These are phyloP conservation scores for Pseudopodoces humilis DNA, from an alignment of 2,113 vertebrate genomes.

Conservation along the genomic window DNA sequence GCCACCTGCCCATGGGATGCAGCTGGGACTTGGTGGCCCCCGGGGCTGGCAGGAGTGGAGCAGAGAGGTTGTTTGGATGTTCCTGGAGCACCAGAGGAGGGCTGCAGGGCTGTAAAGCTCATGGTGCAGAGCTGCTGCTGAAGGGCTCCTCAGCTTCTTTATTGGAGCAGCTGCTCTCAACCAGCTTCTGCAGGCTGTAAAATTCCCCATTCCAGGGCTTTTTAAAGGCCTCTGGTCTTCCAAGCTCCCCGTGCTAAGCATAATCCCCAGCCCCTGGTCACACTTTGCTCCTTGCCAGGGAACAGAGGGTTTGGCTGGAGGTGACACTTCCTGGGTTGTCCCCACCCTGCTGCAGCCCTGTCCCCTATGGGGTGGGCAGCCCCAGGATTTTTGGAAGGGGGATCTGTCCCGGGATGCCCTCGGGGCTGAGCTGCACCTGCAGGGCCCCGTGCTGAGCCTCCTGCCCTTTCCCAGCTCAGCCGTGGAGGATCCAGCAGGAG, in stretches of 20 bases:
- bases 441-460: not conserved
- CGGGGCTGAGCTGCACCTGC: fast-evolving
- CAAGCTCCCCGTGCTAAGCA: not conserved
- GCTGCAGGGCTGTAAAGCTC: not conserved
- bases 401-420: not conserved
- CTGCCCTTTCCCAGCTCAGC: not conserved
- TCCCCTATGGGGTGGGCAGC: not conserved
- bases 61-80: not conserved
- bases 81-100: not conserved
- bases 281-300: not conserved
- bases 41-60: not conserved
- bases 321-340: not conserved
- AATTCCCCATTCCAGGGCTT: not conserved
- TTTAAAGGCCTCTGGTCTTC: not conserved
- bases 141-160: not conserved
- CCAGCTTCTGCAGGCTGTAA: not conserved
- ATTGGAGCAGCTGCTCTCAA: not conserved
- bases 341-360: not conserved
- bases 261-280: not conserved
- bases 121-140: not conserved
- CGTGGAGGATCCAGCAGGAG: not conserved
- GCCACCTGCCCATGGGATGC: not conserved
- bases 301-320: not conserved
- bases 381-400: not conserved
- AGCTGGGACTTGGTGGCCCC: not conserved